phyloP scores from a whole-genome alignment of 2,888 invertebrate species.

The Drosophila cognata region DNA sequence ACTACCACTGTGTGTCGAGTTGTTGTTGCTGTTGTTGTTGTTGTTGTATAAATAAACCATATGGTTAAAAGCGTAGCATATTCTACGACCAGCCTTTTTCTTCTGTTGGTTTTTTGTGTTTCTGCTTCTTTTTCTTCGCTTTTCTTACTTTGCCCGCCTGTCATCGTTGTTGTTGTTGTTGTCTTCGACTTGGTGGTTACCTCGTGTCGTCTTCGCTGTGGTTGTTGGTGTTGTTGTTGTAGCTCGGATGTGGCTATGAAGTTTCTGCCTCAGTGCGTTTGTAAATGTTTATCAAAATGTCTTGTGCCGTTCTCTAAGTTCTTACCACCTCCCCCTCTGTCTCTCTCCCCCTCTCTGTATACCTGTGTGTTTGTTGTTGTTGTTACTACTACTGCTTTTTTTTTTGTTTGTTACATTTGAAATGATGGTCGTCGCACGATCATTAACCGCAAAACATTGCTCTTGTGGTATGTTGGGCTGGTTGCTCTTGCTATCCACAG shows the following conservation, averaged over 20 bases:
- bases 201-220: conserved; percentile 34
- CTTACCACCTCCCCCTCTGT: conserved; percentile 8
- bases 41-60: conserved; percentile 78
- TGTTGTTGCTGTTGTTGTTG: conserved; percentile 40
- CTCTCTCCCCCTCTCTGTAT: background rate
- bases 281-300: conserved; percentile 80
- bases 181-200: conserved; percentile 49
- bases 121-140: conserved; percentile 28
- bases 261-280: conserved; percentile 77
- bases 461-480: conserved; percentile 66
- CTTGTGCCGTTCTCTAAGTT: conserved; percentile 73
- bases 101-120: conserved; percentile 16
- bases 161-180: conserved; percentile 25
- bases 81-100: conserved; percentile 60
- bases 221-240: conserved; percentile 30
- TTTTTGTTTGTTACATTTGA: conserved; percentile 76
- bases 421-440: conserved; percentile 74
- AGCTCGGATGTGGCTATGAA: conserved; percentile 57
- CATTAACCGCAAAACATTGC: conserved; percentile 83
- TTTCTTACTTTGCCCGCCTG: conserved; percentile 34
- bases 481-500: conserved; percentile 40
- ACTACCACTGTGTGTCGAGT: conserved; percentile 70
- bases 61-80: conserved; percentile 80
- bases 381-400: conserved; percentile 27
- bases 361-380: conserved; percentile 30